These are phyloP conservation scores for Onychomys torridus DNA, from an alignment of 2,797 vertebrate genomes.

Conservation along the genomic window DNA sequence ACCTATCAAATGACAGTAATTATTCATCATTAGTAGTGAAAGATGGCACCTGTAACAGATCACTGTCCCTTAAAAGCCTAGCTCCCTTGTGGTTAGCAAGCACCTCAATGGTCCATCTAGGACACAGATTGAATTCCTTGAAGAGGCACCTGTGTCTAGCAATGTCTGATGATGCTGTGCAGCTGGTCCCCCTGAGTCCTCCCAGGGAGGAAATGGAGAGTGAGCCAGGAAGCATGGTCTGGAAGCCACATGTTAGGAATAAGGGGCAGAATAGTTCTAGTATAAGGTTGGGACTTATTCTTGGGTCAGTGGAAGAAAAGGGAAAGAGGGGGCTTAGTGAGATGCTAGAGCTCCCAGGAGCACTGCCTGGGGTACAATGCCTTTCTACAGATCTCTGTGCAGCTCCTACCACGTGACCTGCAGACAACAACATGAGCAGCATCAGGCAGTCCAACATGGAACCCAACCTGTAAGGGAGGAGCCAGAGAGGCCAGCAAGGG, in stretches of 20 bases:
- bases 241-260: background rate
- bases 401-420: background rate
- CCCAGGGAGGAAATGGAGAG: background rate
- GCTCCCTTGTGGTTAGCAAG: background rate
- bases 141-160: background rate
- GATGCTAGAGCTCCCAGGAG: background rate
- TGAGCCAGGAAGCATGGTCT: rapidly evolving
- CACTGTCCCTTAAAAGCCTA: background rate
- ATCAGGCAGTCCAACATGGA: background rate
- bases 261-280: background rate
- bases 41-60: background rate
- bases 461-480: too few relatives aligned
- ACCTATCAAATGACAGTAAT: background rate
- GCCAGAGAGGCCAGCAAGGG: background rate
- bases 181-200: background rate
- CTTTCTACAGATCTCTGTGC: background rate
- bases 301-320: background rate
- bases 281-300: background rate
- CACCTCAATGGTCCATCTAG: rapidly evolving
- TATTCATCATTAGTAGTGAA: background rate
- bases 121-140: background rate
- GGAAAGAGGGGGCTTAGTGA: background rate
- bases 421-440: background rate
- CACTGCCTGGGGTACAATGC: background rate
- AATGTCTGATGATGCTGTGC: background rate